Evolutionary conservation across 2,888 invertebrate species (phyloP), one percentile per base, ranked within the genome.

Genomic region (Xestia c-nigrum): DNA sequence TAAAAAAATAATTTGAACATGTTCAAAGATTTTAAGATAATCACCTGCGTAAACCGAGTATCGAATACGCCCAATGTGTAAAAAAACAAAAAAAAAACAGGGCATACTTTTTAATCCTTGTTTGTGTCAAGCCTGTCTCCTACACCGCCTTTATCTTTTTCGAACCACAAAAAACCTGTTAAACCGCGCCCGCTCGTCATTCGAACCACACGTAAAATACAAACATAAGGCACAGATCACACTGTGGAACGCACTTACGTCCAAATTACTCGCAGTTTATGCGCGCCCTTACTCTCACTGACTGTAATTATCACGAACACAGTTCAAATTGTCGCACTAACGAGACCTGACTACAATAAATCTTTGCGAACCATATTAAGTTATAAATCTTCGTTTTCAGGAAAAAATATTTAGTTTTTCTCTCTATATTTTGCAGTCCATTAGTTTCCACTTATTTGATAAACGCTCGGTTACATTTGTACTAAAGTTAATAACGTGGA

Each of bases 221-320:
- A 88, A 86, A 90, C 89, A 90, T 89, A 91, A 90, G 90, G 87
- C 87, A 87, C 90, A 90, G 92, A 90, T 92, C 92, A 91, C 93
- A 89, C 88, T 85, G 91, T 83, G 93, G 91, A 92, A 94, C 94
- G 91, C 91, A 92, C 91, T 93, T 90, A 90, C 89, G 83, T 80
- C 88, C 86, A 90, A 94, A 94, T 93, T 92, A 90, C 92, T 90
- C 89, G 80, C 89, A 90, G 89, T 90, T 91, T 89, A 90, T 86
- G 87, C 87, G 84, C 88, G 81, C 87, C 88, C 89, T 90, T 85
- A 89, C 86, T 85, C 87, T 83, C 86, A 70, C 83, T 80, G 87
- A 77, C 87, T 86, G 92, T 92, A 93, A 93, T 93, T 93, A 93
- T 90, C 89, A 76, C 87, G 72, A 73, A 73, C 72, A 72, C 76